Evolutionary conservation across 92 coral and sea anemone genomes (phyloP), one percentile per base, ranked within the genome.

Genomic region (Heteractis magnifica): DNA sequence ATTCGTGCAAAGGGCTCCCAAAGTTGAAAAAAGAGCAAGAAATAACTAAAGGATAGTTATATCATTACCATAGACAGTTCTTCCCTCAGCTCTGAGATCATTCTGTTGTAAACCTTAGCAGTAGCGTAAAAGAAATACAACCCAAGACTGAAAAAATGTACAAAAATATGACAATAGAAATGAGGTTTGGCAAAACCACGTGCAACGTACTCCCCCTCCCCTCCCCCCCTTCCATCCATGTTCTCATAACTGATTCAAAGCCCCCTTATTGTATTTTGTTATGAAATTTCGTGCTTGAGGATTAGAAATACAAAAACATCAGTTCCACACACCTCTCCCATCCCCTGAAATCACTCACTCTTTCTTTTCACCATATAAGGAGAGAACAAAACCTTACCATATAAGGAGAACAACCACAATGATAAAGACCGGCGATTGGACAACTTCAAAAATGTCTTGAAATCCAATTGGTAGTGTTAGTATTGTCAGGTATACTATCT

Each of bases 41-140:
- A 53, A 11, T 16, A 15, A 14, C 8, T 1, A 65, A 19, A 65
- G 34, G 41, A 6, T 14, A 65, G 72, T 0, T 12, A 59, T n/a
- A 53, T 53, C 58, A 53, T 62, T 89, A 93, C 97, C 97, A 87
- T 80, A 49, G 88, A 87, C 18, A 93, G 88, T 49, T 93, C 97
- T 82, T 92, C 91, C 50, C 90, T 85, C 62, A 93, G 79, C 58
- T 91, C 94, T 26, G 41, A 60, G n/a, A 91, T 93, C 97, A 93
- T 93, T 49, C 88, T 86, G 65, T 82, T 86, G 70, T 93, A 93
- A 79, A 90, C 93, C 79, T 93, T 93, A 51, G 97, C 92, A 11
- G 92, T 91, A 13, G 97, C 94, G 77, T 93, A 93, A 89, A 93
- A 93, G 84, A 93, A 93, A 75, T 93, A 93, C 59, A 93, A 81